These are phyloP conservation scores for Epirrhoe alternata DNA, from an alignment of 2,888 invertebrate genomes.

Conservation along the genomic window DNA sequence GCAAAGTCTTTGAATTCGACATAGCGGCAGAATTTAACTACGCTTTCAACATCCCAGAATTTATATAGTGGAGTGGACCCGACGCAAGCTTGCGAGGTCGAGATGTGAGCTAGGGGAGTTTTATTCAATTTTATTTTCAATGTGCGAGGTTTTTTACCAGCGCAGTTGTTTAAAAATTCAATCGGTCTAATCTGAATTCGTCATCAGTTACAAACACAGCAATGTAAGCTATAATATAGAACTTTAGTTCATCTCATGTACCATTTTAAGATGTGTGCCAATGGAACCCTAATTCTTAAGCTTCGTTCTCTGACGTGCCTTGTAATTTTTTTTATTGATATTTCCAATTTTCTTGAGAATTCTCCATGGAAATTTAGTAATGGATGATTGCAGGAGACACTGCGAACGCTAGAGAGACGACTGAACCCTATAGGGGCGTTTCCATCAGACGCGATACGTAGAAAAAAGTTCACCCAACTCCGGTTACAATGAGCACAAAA, in stretches of 20 bases:
- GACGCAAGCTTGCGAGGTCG: slow-evolving; percentile 1
- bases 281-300: no score
- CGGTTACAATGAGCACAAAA: neutral
- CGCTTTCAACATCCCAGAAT: slow-evolving; percentile 27
- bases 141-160: neutral
- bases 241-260: no score
- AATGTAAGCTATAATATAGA: no score
- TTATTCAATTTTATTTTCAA: neutral
- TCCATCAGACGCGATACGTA: neutral
- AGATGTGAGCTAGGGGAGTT: neutral
- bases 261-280: no score
- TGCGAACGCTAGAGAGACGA: no score
- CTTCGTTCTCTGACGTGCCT: no score
- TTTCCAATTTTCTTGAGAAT: neutral
- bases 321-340: no score
- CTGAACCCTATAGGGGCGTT: neutral
- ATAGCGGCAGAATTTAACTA: slow-evolving; percentile 36
- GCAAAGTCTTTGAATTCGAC: slow-evolving; percentile 22
- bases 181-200: no score
- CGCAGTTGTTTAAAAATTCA: no score
- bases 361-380: neutral
- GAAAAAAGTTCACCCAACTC: neutral
- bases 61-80: slow-evolving; percentile 4
- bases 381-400: neutral
- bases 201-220: no score